A percentile compares a stretch with the other conserved stretches of the same genome.
These are phyloP conservation scores for Drosophila repletoides DNA, from an alignment of 1,140 invertebrate species.

Conservation along the genomic window DNA sequence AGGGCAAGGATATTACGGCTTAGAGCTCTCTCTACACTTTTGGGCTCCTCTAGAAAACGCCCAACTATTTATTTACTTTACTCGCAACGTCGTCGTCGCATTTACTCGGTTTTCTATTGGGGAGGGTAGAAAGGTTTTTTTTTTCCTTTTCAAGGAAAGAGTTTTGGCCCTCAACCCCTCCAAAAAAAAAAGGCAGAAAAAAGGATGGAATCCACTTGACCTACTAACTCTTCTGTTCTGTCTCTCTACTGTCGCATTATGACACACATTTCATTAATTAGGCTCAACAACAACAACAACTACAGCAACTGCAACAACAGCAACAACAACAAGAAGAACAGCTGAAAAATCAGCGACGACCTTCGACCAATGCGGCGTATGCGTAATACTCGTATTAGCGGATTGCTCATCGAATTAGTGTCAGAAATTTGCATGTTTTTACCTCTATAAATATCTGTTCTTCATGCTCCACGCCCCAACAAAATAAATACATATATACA, in stretches of 20 bases:
- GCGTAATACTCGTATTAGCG: slow-evolving; percentile 30
- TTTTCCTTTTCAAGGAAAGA: slow-evolving; percentile 47
- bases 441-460: too few relatives aligned
- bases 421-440: slow-evolving; percentile 35
- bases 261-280: slow-evolving; percentile 78
- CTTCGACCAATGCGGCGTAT: slow-evolving; percentile 41
- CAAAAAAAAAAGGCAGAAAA: too few relatives aligned
- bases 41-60: slow-evolving; percentile 61
- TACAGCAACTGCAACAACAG: neutral
- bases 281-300: slow-evolving; percentile 32
- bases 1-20: slow-evolving; percentile 11
- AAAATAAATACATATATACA: neutral
- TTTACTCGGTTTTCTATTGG: slow-evolving; percentile 22
- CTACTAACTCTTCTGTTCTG: slow-evolving; percentile 74
- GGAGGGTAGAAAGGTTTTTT: neutral
- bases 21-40: slow-evolving; percentile 1
- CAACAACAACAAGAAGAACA: neutral
- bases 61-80: slow-evolving; percentile 67
- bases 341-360: slow-evolving; percentile 3
- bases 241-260: slow-evolving; percentile 80
- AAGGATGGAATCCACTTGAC: slow-evolving; percentile 73
- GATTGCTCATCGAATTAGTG: slow-evolving; percentile 46
- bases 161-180: slow-evolving; percentile 59
- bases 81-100: slow-evolving; percentile 35
- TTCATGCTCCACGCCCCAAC: neutral